phyloP scores from a whole-genome alignment of 1,140 invertebrate genomes.

The Metaphire vulgaris region DNA sequence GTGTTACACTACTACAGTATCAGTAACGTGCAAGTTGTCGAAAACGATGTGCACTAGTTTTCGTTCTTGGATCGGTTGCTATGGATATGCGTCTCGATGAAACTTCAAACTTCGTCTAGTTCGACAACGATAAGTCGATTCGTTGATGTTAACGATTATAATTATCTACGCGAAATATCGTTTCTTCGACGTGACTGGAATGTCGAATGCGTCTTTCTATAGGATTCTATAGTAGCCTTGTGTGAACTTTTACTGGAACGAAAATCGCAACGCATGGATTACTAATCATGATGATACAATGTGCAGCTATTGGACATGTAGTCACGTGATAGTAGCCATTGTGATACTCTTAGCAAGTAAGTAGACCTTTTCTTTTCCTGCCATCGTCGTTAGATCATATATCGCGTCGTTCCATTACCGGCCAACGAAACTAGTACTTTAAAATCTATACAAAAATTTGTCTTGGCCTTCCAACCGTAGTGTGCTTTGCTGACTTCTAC shows the following conservation, averaged over 20 bases:
- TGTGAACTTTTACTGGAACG: background rate
- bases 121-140: background rate
- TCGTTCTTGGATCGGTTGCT: too few species aligned
- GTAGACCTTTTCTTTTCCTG: background rate
- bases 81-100: too few species aligned
- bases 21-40: background rate
- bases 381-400: too few species aligned
- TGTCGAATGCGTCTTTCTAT: too few species aligned
- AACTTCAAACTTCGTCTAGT: background rate
- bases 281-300: background rate
- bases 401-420: too few species aligned
- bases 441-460: too few species aligned
- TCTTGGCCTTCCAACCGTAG: too few species aligned
- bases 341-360: background rate
- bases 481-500: too few species aligned
- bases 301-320: background rate
- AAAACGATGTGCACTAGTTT: background rate
- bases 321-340: background rate
- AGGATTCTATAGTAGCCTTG: background rate
- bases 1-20: background rate
- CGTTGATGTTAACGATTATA: too few species aligned
- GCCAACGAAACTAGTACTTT: too few species aligned
- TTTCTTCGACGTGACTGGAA: too few species aligned
- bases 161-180: too few species aligned
- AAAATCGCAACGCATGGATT: background rate